Base-by-base conservation (phyloP, 2,888 invertebrate species). In the Metellina segmentata region DNA sequence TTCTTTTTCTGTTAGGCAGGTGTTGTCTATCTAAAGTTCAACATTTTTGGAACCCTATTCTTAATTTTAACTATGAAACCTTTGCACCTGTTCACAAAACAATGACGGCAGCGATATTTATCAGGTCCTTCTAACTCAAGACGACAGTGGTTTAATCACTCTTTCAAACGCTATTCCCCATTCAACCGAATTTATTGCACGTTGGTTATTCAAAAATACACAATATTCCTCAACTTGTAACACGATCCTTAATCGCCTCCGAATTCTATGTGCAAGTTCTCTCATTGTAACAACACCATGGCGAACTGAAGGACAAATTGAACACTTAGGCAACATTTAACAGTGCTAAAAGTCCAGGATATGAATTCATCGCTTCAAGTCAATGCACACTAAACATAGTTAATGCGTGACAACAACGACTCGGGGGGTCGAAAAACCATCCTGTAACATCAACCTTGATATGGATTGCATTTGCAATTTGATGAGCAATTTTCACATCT, bases 391-490 rank as follows among this genome's bases (percentile, higher is more conserved):
- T 51, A 8, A 82, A 19, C 53, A 53, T 13, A 74, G 34, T 83
- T 74, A 85, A 53, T 52, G 34, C 75, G 74, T 51, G 20, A 34
- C 34, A 34, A 4, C 4, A 34, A 34, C 6, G 61, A 85, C 7
- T 49, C 34, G 71, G n/a, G n/a, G 9, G n/a, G n/a, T 48, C 48
- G 11, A 69, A 81, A n/a, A 70, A 19, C 16, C 7, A 72, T 71
- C 48, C 75, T 78, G 51, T 49, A 52, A 19, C 52, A 78, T 78
- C 51, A 78, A 72, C 13, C 75, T 52, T 85, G 85, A 85, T 85
- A 85, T 85, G 85, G 52, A 85, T 83, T 74, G 83, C 83, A 83
- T n/a, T 61, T 20, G 74, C 74, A 85, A 85, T 34, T 85, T 74
- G 85, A 75, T 74, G 85, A 85, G 85, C 85, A 85, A 71, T 19